Evolutionary conservation across 2,888 invertebrate genomes (phyloP), one percentile per base, ranked within the genome.

Genomic region (Sturmia bella): DNA sequence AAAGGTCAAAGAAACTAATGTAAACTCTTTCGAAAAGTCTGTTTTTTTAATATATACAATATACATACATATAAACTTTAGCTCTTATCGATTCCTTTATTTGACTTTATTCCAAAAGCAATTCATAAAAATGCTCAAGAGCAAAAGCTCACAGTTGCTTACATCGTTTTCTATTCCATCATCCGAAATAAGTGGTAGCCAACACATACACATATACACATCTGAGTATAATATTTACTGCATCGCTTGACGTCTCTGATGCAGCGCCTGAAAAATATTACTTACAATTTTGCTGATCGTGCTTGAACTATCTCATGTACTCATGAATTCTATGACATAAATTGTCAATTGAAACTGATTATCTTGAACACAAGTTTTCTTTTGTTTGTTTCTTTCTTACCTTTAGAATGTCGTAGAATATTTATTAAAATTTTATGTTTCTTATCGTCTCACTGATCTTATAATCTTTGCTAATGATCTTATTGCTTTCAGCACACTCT

Each of bases 311-410:
- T 61, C 57, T 66, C 52, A 73, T 45, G 54, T 68, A 66, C 45
- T 61, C 19, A 68, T 54, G 45, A 66, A 52, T 66, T 73, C 7
- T 73, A 43, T 72, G 69, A 63, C 54, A 78, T 70, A 78, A 82
- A 82, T 78, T 82, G 66, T 69, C 82, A 82, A 82, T 82, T 82
- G 82, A 82, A 78, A 75, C 70, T 72, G 74, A 82, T 82, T 82
- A 78, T 78, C 74, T 78, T 41, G 61, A 70, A 70, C 54, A 50
- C 41, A 59, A 74, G 69, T 54, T 45, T n/a, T 41, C 15, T 17
- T 17, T 45, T 45, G 1, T n/a, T n/a, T 13, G 13, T 43, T 24
- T 54, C 37, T 63, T 48, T 59, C 21, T n/a, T 32, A 68, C 48
- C 54, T 56, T 50, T 64, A 64, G 64, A 78, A 70, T 78, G 81